Percentiles rank a stretch among this genome's conserved stretches.
These are phyloP conservation scores for Hydrozoanthus tunicans DNA, from an alignment of 64 coral and sea anemone species.

Conservation along the genomic window DNA sequence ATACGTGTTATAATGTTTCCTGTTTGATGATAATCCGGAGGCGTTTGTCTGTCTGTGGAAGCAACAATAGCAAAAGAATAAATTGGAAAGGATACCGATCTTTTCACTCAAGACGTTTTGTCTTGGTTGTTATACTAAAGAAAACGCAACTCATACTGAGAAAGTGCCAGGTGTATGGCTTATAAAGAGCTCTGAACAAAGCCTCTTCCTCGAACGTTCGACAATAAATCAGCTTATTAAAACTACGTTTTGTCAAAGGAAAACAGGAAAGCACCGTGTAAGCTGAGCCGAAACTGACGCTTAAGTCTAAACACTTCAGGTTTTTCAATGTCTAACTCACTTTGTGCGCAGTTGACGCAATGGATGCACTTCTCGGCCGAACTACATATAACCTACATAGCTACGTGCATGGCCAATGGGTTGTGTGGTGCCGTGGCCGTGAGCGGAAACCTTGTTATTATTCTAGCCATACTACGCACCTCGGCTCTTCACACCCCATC, in stretches of 20 bases:
- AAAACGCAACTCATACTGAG: background rate
- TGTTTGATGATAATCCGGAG: background rate
- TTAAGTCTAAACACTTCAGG: background rate
- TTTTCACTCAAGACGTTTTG: background rate
- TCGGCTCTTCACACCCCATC: slow-evolving; percentile 22
- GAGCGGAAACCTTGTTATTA: background rate
- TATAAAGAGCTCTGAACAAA: background rate
- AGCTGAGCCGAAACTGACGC: background rate
- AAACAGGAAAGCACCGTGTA: background rate
- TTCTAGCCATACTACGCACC: slow-evolving; percentile 5
- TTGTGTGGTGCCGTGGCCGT: slow-evolving; percentile 3
- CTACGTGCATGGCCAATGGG: slow-evolving; percentile 15
- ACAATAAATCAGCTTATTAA: background rate
- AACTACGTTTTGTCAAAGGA: background rate
- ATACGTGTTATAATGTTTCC: background rate
- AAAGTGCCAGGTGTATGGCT: background rate
- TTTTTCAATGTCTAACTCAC: background rate
- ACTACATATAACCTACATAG: background rate
- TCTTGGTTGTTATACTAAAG: background rate
- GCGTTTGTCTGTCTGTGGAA: background rate
- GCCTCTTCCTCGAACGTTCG: background rate
- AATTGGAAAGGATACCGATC: background rate
- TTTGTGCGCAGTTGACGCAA: slow-evolving; percentile 27
- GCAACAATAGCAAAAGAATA: background rate
- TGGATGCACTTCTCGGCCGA: background rate